Base-by-base conservation (phyloP, 2,888 invertebrate genomes). In the Phyllotreta striolata region DNA sequence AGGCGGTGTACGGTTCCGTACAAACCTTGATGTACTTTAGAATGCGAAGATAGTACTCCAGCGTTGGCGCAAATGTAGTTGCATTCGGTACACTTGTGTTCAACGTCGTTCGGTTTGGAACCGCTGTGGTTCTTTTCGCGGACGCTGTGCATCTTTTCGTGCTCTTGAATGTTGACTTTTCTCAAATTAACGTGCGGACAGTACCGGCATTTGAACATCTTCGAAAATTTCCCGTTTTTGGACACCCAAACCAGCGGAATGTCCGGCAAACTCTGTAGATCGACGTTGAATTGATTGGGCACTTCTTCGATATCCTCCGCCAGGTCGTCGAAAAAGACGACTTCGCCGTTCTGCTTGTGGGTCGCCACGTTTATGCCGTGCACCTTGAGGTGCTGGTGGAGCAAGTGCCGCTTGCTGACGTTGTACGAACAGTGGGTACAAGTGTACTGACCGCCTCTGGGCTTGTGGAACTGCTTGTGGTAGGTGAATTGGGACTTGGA, bases 401-500 rank as follows among this genome's bases (percentile, higher is more conserved):
- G 84, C 41, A 93, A 84, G 73, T 93, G 91, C 68, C 89, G 84
- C 76, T 91, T 91, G 60, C 90, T 91, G 6, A 93, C 93, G 75
- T 92, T 92, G 77, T 93, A 94, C 69, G 90, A 89, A 79, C 95
- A 95, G 72, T 89, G 85, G 14, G 87, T 87, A 77, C 95, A 95
- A 79, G 91, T 91, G 80, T 90, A 91, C n/a, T 88, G 88, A 0
- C 90, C 89, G 47, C 88, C 87, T 57, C 88, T 85, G 0, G 89
- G 88, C 41, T 89, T 85, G 77, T 95, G 95, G 78, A 94, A 91
- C 76, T 93, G 93, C 76, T 92, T 92, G 77, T 95, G 95, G 77
- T 94, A 93, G 77, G 91, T 87, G 80, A 89, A 93, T 79, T 94
- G 93, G 34, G 92, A 92, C 79, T 92, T 92, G 78, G 91, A 92